A percentile compares a stretch with the other conserved stretches of the same genome.
These are phyloP conservation scores for Cataglyphis hispanica DNA, from an alignment of 1,140 invertebrate species.

Conservation along the genomic window DNA sequence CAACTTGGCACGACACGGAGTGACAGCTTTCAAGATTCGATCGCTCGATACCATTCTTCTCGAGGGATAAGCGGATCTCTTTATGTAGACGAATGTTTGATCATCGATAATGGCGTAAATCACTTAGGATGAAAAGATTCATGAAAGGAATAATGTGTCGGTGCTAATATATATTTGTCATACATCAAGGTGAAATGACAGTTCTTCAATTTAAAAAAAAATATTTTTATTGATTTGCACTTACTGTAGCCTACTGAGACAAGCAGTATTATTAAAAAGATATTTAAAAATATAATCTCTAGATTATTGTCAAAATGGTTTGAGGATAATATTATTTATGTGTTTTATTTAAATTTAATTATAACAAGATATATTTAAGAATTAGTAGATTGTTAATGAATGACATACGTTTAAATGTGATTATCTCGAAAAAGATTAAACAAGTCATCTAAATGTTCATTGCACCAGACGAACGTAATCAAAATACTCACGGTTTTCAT, in stretches of 20 bases:
- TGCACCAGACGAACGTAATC: slow-evolving; percentile 1
- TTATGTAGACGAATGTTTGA: neutral
- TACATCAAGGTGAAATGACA: neutral
- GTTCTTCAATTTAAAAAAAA: neutral
- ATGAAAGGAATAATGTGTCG: neutral
- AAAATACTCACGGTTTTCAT: slow-evolving; percentile 27
- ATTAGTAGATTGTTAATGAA: neutral
- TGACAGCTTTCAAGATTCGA: slow-evolving; percentile 34
- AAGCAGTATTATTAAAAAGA: neutral
- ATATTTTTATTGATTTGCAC: slow-evolving; percentile 10
- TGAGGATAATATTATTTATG: no score
- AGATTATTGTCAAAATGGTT: neutral
- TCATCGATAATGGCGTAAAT: neutral
- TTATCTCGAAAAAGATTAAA: neutral
- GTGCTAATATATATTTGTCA: slow-evolving; percentile 18
- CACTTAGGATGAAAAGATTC: slow-evolving; percentile 1
- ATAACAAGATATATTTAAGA: neutral
- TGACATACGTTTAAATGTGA: neutral
- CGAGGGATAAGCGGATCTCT: slow-evolving; percentile 13
- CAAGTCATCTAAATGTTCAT: neutral
- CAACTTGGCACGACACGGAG: neutral
- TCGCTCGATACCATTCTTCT: slow-evolving; percentile 14
- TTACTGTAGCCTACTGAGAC: neutral
- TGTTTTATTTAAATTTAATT: neutral
- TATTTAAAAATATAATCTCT: neutral